Conservation (phyloP, 2,797 vertebrate species). For the Bradypodion ventrale region DNA sequence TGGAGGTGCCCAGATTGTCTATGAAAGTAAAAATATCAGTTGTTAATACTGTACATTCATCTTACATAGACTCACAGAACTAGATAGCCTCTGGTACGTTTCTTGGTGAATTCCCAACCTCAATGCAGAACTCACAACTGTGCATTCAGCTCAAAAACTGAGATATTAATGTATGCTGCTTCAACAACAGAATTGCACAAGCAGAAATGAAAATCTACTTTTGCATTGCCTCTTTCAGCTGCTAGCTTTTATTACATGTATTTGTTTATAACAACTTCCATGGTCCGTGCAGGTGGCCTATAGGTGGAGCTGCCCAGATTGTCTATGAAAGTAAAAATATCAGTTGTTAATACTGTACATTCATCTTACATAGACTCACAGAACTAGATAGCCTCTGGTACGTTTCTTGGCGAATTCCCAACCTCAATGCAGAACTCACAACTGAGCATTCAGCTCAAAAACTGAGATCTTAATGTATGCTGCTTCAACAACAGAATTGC, state of each 20-base stretch:
- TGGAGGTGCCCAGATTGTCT: constrained; percentile 91
- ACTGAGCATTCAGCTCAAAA: background rate
- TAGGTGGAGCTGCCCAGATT: constrained; percentile 89
- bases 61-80: background rate
- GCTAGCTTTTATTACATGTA: constrained; percentile 79
- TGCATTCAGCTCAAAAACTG: background rate
- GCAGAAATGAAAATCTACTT: background rate
- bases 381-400: background rate
- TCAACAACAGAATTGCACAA: background rate
- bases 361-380: background rate
- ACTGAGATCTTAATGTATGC: background rate
- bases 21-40: constrained; percentile 48
- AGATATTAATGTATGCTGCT: background rate
- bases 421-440: background rate
- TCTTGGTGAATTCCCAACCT: background rate
- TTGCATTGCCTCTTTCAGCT: background rate
- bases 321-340: constrained; percentile 76
- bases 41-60: background rate
- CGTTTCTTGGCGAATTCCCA: background rate
- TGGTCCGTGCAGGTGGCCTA: constrained; percentile 91
- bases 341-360: background rate
- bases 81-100: background rate
- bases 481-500: background rate
- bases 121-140: background rate
- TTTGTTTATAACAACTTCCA: constrained; percentile 93